These are phyloP conservation scores for Uromys caudimaculatus DNA, from an alignment of 2,797 vertebrate species.

Conservation along the genomic window DNA sequence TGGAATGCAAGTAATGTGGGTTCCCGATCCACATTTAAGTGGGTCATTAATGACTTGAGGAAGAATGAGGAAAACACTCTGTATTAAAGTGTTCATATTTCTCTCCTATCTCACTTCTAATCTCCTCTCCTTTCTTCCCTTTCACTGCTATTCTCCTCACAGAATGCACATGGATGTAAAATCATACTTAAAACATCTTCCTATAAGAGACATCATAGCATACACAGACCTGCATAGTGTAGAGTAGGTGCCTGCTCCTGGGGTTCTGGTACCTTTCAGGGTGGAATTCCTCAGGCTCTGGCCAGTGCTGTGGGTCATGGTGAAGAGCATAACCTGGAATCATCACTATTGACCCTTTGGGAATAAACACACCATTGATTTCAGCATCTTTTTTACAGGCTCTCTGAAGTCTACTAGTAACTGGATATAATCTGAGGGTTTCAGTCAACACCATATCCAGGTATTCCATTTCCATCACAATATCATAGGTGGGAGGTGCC, in stretches of 20 bases:
- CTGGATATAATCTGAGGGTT: background rate
- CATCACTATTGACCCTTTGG: background rate
- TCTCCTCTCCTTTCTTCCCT: background rate
- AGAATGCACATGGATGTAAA: background rate
- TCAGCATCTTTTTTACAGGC: background rate
- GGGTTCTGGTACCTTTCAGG: background rate
- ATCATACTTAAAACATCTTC: background rate
- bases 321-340: background rate
- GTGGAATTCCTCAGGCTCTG: background rate
- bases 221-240: background rate
- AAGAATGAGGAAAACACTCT: background rate
- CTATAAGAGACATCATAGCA: background rate
- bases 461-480: background rate
- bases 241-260: background rate
- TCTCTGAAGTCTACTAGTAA: background rate
- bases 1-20: background rate
- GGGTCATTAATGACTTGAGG: background rate
- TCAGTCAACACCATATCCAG: background rate
- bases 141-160: background rate
- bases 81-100: background rate
- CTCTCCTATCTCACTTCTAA: rapidly evolving
- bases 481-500: background rate
- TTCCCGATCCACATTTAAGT: background rate
- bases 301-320: background rate
- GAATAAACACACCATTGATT: background rate